Percentiles rank a stretch among this genome's conserved stretches.
Conservation (phyloP, 37 sponge, comb jelly and placozoan genomes). For the Chondrilla cf. caribensis region DNA sequence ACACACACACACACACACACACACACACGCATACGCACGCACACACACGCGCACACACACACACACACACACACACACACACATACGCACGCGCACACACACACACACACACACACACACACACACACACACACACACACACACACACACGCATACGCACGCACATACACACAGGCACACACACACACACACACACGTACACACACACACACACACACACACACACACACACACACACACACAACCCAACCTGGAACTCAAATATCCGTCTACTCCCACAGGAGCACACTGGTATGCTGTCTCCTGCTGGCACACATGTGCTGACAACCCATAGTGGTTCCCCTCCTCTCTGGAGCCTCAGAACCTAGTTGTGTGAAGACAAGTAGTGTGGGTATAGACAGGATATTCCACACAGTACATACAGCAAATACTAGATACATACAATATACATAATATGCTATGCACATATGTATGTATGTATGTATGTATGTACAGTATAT, state of each 20-base stretch:
- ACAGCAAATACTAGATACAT: too few relatives aligned
- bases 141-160: neutral
- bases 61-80: conserved; percentile 2
- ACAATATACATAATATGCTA: too few relatives aligned
- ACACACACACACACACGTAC: neutral
- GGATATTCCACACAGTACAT: too few relatives aligned
- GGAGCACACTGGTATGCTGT: conserved; percentile 58
- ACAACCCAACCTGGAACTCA: conserved; percentile 77
- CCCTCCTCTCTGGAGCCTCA: conserved; percentile 70
- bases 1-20: neutral
- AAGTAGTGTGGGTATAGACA: neutral
- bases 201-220: neutral
- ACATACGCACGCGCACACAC: neutral
- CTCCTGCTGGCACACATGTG: neutral
- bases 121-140: neutral
- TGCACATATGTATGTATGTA: too few relatives aligned
- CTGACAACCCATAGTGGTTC: conserved; percentile 58
- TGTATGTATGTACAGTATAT: too few relatives aligned
- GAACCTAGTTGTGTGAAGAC: conserved; percentile 41
- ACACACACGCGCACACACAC: neutral
- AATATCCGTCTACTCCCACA: conserved; percentile 71
- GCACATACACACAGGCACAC: neutral
- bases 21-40: neutral
- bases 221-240: neutral
- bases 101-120: conserved; percentile 5